Conservation (phyloP, 2,113 vertebrate species). For the Atlantisia rogersi region DNA sequence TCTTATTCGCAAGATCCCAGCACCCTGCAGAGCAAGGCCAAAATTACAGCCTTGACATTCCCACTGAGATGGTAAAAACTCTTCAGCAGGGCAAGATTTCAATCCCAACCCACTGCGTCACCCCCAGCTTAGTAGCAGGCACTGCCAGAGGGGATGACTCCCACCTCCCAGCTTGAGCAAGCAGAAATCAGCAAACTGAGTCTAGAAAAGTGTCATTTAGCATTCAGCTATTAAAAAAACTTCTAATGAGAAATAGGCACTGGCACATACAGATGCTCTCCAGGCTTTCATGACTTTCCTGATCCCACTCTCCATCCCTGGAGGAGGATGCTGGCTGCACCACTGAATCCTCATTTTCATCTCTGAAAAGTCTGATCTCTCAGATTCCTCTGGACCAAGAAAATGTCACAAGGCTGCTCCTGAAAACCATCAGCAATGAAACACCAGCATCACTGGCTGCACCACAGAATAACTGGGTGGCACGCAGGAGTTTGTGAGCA, state of each 20-base stretch:
- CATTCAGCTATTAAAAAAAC: neutral
- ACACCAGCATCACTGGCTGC: accelerated
- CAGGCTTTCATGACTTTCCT: neutral
- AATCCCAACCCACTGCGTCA: neutral
- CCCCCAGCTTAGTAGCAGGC: neutral
- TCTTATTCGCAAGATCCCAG: neutral
- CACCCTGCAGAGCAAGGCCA: neutral
- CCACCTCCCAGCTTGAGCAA: neutral
- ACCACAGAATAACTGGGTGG: accelerated
- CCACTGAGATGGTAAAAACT: neutral
- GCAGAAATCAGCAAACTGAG: neutral
- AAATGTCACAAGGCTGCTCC: neutral
- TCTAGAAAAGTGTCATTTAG: neutral
- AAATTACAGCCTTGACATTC: too few relatives aligned
- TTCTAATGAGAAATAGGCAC: neutral
- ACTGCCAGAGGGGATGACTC: accelerated
- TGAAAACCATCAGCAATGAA: neutral
- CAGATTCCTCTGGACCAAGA: neutral
- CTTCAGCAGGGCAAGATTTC: neutral
- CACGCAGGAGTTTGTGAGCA: neutral
- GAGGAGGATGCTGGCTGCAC: neutral
- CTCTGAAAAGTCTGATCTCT: neutral
- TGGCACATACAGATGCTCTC: neutral
- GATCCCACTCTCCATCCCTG: neutral
- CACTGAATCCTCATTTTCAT: neutral